These are phyloP conservation scores for Synodontis membranacea DNA, from an alignment of 2,113 vertebrate species.

Conservation along the genomic window DNA sequence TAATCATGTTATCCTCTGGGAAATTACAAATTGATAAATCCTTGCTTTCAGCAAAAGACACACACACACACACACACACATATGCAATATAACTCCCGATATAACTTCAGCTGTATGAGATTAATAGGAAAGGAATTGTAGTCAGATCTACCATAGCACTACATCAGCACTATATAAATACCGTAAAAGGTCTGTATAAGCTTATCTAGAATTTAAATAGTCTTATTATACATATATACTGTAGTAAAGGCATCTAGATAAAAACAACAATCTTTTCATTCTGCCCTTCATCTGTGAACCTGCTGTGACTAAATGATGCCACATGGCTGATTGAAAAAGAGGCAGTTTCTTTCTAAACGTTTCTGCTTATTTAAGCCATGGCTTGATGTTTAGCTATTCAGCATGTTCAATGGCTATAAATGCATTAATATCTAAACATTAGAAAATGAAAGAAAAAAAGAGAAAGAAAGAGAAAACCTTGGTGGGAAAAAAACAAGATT, in stretches of 20 bases:
- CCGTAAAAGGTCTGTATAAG: not conserved
- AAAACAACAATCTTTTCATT: not conserved
- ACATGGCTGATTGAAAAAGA: not conserved
- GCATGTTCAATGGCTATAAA: not conserved
- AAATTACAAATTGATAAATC: not conserved
- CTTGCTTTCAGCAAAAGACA: not conserved
- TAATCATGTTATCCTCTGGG: not conserved
- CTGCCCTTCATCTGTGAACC: not conserved
- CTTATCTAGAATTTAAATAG: not conserved
- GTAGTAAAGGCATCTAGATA: not conserved
- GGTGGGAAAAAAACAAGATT: not conserved
- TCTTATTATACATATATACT: not conserved
- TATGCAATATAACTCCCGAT: too few species aligned
- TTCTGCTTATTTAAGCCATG: not conserved
- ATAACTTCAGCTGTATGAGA: not conserved
- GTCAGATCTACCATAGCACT: not conserved
- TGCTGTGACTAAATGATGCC: slow-evolving; percentile 10
- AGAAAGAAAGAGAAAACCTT: not conserved
- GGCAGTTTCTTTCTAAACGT: not conserved
- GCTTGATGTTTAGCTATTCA: slow-evolving; percentile 3
- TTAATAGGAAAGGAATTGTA: not conserved
- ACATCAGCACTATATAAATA: not conserved
- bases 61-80: too few species aligned
- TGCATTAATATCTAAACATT: slow-evolving; percentile 16
- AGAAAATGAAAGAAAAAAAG: not conserved